Percentiles rank a stretch among this genome's conserved stretches.
These are phyloP conservation scores for Hoplodrina blanda DNA, from an alignment of 2,888 invertebrate genomes.

Conservation along the genomic window DNA sequence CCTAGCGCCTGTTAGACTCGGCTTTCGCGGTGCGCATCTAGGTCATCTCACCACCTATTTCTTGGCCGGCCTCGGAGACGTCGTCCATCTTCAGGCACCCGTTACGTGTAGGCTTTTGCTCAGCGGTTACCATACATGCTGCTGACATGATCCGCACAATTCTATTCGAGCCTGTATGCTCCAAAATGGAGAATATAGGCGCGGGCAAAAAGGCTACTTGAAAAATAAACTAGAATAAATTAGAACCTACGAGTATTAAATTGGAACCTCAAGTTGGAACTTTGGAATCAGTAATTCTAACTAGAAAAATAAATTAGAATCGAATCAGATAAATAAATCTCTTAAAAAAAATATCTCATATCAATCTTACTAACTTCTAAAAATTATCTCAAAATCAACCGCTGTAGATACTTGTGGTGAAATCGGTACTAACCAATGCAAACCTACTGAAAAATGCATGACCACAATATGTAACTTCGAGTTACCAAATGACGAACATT, in stretches of 20 bases:
- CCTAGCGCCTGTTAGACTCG: not conserved
- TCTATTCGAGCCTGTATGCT: no score
- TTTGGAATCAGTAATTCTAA: not conserved
- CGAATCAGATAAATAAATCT: not conserved
- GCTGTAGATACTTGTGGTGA: not conserved
- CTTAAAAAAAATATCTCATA: not conserved
- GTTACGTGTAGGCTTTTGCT: not conserved
- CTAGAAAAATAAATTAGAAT: conserved; percentile 12
- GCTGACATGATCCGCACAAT: no score
- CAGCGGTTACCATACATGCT: no score
- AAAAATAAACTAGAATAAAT: no score
- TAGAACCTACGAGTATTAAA: no score
- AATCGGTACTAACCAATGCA: not conserved
- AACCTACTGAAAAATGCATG: not conserved
- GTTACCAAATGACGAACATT: no score
- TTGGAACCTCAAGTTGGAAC: not conserved
- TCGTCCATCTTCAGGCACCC: not conserved
- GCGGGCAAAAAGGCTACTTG: no score
- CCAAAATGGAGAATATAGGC: no score
- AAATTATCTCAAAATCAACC: not conserved
- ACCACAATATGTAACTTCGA: not conserved
- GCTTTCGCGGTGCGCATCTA: not conserved
- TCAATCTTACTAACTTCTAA: not conserved
- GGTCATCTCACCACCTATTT: not conserved
- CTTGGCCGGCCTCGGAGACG: no score